These are phyloP conservation scores for Saccostrea cuccullata DNA, from an alignment of 1,140 invertebrate genomes.

Conservation along the genomic window DNA sequence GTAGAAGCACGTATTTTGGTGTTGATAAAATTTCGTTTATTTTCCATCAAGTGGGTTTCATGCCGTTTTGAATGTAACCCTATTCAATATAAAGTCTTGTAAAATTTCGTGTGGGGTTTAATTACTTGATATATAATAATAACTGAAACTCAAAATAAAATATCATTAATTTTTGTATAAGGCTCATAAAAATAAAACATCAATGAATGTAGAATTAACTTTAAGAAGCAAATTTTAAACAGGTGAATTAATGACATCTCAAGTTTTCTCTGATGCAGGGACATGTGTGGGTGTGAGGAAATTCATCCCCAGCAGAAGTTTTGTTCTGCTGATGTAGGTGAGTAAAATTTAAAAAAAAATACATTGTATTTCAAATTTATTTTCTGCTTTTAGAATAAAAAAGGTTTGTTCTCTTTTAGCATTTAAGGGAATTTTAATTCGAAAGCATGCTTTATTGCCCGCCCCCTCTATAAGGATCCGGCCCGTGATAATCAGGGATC, in stretches of 20 bases:
- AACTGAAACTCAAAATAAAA: neutral
- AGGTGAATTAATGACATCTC: neutral
- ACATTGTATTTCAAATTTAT: neutral
- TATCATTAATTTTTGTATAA: too few species aligned
- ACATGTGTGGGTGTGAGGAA: neutral
- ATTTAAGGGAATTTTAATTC: neutral
- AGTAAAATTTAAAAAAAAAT: neutral
- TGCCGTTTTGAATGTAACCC: neutral
- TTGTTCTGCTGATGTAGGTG: neutral
- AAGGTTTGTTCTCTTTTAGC: neutral
- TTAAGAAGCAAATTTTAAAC: neutral
- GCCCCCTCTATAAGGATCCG: neutral
- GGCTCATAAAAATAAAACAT: neutral
- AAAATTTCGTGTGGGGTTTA: too few species aligned
- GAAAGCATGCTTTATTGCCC: neutral
- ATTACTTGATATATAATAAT: neutral
- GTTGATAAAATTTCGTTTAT: too few species aligned
- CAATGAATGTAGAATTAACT: neutral
- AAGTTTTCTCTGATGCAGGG: neutral
- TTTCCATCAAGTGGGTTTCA: too few species aligned
- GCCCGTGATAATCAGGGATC: neutral
- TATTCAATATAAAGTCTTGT: too few species aligned
- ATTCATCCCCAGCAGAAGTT: neutral
- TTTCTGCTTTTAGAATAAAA: neutral
- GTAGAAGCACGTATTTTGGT: too few species aligned